phyloP scores from a whole-genome alignment of 1,140 invertebrate genomes.

The honey bee (Apis mellifera) region Amel_HAv3.1 CM009933.2:332501-333000 shows the following conservation, averaged over 20 bases:
- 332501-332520: not conserved
- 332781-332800: not conserved
- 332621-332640: not conserved
- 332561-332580: slow-evolving; percentile 71
- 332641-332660: not conserved
- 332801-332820: not conserved
- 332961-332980: slow-evolving; percentile 77
- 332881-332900: not conserved
- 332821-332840: not conserved
- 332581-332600: slow-evolving; percentile 66
- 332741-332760: not conserved
- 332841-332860: not conserved
- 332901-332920: not conserved
- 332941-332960: slow-evolving; percentile 80
- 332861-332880: not conserved
- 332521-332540: slow-evolving; percentile 17
- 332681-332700: not conserved
- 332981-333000: slow-evolving; percentile 75
- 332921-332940: slow-evolving; percentile 60
- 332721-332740: not conserved
- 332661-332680: not conserved
- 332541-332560: slow-evolving; percentile 55
- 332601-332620: not conserved
- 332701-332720: not conserved
- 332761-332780: not conserved